These are phyloP conservation scores for Ophioninae sp. DNA, from an alignment of 2,888 invertebrate species.

Conservation along the genomic window DNA sequence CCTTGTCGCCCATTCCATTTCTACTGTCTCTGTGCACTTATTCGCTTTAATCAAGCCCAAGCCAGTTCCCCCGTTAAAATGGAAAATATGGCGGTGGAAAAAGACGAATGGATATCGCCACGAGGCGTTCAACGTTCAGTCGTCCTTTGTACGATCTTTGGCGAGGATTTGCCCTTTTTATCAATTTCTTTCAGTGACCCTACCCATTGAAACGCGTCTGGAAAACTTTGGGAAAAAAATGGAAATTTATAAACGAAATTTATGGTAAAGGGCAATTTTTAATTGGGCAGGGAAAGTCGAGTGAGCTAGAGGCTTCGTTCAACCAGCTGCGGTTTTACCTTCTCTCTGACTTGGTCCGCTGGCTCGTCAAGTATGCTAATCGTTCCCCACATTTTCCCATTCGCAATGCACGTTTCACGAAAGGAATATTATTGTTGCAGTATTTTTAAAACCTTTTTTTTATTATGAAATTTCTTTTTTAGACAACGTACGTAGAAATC, in stretches of 20 bases:
- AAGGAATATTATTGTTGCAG: neutral
- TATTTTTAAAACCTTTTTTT: neutral
- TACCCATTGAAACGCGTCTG: neutral
- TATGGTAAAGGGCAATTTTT: neutral
- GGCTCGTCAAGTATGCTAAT: constrained; percentile 71
- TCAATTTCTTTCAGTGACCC: no score
- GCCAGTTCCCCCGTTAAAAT: constrained; percentile 26
- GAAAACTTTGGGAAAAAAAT: neutral
- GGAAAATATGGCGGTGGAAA: constrained; percentile 45
- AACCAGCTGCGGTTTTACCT: constrained; percentile 10
- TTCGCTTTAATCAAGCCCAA: constrained; percentile 50
- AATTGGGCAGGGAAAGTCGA: neutral
- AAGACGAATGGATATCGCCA: constrained; percentile 30
- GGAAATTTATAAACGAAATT: neutral
- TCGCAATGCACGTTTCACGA: constrained; percentile 70
- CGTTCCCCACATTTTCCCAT: constrained; percentile 65
- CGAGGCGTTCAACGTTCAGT: constrained; percentile 10
- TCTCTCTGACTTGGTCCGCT: constrained; percentile 20
- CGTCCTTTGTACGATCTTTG: neutral
- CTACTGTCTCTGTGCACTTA: constrained; percentile 29
- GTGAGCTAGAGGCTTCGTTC: constrained; percentile 3
- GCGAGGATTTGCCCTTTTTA: no score
- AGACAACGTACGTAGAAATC: neutral
- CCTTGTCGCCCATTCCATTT: neutral
- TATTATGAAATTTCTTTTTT: constrained; percentile 3